A percentile compares a stretch with the other conserved stretches of the same genome.
Evolutionary conservation across 2,888 invertebrate species (phyloP).

Genomic region (Philereme transversata): DNA sequence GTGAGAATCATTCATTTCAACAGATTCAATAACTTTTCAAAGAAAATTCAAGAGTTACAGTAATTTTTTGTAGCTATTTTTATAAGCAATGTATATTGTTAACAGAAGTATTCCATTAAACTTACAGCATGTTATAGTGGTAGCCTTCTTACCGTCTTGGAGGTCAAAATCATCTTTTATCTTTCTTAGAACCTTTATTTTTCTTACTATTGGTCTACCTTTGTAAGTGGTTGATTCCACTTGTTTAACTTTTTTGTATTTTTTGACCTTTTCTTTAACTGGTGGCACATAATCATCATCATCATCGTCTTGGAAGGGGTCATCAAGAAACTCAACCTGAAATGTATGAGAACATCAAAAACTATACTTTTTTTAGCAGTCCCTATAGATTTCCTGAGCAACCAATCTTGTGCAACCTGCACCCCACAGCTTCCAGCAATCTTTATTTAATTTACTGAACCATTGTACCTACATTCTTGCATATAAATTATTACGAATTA

Average conservation of each 20-base stretch:
- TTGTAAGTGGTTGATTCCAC: slow-evolving; percentile 55
- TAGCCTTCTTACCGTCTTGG: slow-evolving; percentile 59
- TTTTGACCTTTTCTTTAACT: slow-evolving; percentile 54
- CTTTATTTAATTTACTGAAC: no score
- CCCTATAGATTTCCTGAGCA: no score
- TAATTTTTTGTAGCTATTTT: no score
- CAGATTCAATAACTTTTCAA: no score
- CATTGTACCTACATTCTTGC: no score
- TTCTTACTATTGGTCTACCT: slow-evolving; percentile 60
- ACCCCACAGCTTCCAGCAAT: no score
- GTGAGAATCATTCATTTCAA: no score
- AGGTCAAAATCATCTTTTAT: slow-evolving; percentile 55
- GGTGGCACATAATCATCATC: slow-evolving; percentile 75
- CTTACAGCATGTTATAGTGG: slow-evolving; percentile 80
- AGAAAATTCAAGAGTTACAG: no score
- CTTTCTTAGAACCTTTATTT: slow-evolving; percentile 68
- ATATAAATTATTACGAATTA: no score
- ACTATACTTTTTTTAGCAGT: neutral
- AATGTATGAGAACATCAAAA: slow-evolving; percentile 25
- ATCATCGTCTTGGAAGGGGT: slow-evolving; percentile 72
- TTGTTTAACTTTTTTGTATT: slow-evolving; percentile 70
- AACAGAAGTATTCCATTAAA: slow-evolving; percentile 31
- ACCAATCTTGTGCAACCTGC: no score
- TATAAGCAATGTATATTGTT: slow-evolving; percentile 1
- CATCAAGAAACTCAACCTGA: slow-evolving; percentile 69